phyloP scores from a whole-genome alignment of 2,113 vertebrate genomes.

The Psilopogon haemacephalus region DNA sequence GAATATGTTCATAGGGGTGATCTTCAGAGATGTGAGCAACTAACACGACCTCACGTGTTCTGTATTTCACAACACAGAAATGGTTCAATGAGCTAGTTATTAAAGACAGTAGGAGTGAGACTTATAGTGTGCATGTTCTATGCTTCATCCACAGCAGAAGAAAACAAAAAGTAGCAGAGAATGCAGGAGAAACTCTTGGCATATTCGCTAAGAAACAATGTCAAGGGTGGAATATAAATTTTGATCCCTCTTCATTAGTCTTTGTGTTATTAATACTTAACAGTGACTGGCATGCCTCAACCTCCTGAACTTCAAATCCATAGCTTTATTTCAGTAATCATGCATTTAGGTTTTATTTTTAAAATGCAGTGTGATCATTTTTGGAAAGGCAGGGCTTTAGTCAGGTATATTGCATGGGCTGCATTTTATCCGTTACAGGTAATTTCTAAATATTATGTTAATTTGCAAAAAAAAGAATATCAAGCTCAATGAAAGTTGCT shows the following conservation, averaged over 20 bases:
- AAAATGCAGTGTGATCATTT: neutral
- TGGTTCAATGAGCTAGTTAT: neutral
- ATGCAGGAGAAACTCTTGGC: neutral
- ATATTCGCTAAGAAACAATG: neutral
- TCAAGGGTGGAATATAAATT: neutral
- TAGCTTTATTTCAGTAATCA: neutral
- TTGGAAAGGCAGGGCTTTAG: rapidly evolving
- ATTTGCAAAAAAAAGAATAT: neutral
- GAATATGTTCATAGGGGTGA: neutral
- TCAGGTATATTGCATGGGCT: neutral
- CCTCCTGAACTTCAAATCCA: neutral
- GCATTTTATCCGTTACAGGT: neutral
- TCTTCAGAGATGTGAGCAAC: neutral
- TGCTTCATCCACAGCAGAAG: neutral
- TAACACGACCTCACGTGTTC: neutral
- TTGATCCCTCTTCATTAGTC: neutral
- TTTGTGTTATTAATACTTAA: neutral
- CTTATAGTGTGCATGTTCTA: neutral
- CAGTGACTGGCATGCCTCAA: neutral
- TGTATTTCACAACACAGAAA: neutral
- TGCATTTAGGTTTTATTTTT: neutral
- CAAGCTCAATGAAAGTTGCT: neutral
- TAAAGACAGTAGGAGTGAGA: neutral
- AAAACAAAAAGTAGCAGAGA: neutral
- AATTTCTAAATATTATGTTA: neutral